phyloP scores from a whole-genome alignment of 2,113 vertebrate species.

The Xenus cinereus region DNA sequence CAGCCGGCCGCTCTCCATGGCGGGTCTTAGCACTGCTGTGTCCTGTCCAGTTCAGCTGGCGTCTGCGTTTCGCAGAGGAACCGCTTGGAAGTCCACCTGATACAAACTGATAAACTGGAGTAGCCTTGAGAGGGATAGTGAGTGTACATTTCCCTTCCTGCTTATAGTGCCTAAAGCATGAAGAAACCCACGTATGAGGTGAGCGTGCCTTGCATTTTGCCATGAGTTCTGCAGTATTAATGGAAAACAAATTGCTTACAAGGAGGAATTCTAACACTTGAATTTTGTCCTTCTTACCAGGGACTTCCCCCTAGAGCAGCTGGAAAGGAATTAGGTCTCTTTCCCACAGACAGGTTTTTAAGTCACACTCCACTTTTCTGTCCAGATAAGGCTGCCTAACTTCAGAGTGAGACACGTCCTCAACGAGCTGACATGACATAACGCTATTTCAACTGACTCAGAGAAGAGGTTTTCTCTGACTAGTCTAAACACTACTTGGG shows the following conservation, averaged over 20 bases:
- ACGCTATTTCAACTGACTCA: not conserved
- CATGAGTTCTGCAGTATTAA: conserved; percentile 51
- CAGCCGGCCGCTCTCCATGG: not conserved
- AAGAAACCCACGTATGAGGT: not conserved
- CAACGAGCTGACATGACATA: not conserved
- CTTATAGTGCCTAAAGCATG: conserved; percentile 52
- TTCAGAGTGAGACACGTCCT: not conserved
- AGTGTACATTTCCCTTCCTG: not conserved
- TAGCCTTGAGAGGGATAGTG: not conserved
- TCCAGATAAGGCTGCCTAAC: not conserved
- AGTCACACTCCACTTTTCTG: not conserved
- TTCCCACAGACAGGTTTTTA: not conserved
- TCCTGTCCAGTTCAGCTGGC: not conserved
- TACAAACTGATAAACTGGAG: not conserved
- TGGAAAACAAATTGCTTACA: conserved; percentile 22
- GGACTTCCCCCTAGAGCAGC: not conserved
- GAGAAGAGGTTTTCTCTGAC: not conserved
- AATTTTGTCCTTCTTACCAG: not conserved
- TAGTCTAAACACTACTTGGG: not conserved
- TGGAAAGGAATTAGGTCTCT: not conserved
- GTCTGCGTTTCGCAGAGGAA: not conserved
- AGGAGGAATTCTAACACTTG: not conserved
- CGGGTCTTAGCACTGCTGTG: not conserved
- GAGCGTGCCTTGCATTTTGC: conserved; percentile 64
- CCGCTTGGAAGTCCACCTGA: not conserved